Conservation (phyloP, 2,113 vertebrate genomes). For the Engystomops pustulosus region DNA sequence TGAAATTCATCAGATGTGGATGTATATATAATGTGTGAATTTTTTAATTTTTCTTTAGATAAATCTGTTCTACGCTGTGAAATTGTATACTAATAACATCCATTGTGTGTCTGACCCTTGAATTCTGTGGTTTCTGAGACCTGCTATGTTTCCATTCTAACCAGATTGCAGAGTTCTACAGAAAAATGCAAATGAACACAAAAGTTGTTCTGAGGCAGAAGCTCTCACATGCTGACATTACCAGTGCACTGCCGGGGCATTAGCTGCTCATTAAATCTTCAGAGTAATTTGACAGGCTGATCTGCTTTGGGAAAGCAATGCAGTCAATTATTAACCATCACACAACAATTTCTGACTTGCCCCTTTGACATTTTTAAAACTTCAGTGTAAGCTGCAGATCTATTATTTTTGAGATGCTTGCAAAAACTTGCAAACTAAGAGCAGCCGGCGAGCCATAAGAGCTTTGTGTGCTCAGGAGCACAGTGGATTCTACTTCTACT, state of each 20-base stretch:
- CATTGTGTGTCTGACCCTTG: too few relatives aligned
- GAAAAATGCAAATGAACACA: too few relatives aligned
- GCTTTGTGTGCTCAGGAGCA: background rate
- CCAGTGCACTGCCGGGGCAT: background rate
- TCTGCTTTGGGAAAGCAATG: slow-evolving; percentile 54
- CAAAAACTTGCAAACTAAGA: background rate
- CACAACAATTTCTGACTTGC: slow-evolving; percentile 50
- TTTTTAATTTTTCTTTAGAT: too few relatives aligned
- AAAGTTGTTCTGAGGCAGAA: too few relatives aligned
- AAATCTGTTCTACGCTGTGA: too few relatives aligned
- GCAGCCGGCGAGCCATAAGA: background rate
- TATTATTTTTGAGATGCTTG: background rate
- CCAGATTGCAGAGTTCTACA: too few relatives aligned
- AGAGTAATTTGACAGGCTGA: slow-evolving; percentile 47
- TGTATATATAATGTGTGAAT: too few relatives aligned
- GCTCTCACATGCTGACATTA: background rate
- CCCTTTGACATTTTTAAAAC: slow-evolving; percentile 19
- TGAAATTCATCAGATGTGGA: too few relatives aligned
- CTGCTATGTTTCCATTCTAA: too few relatives aligned
- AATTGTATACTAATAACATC: too few relatives aligned
- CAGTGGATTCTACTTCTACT: background rate
- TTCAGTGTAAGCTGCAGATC: background rate
- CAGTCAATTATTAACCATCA: slow-evolving; percentile 59
- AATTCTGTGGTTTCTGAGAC: too few relatives aligned
- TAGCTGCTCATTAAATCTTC: slow-evolving; percentile 58